Evolutionary conservation across 2,797 vertebrate species (phyloP), one percentile per base, ranked within the genome.

Genomic region (Capromys pilorides): DNA sequence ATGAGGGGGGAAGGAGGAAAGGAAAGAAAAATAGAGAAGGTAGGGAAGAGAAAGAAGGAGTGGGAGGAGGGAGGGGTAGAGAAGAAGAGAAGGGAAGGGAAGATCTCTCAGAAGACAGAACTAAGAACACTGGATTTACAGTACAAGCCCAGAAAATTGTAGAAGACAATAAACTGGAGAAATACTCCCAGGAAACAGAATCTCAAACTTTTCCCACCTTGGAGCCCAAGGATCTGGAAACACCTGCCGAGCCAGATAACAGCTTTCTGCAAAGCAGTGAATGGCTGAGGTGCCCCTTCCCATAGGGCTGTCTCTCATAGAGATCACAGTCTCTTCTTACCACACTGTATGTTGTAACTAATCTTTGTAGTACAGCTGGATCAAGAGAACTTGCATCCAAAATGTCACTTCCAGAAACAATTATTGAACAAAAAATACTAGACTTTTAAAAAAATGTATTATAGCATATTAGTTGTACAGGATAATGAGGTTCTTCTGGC

Each of bases 301-400:
- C 88, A 73, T 71, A 59, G 33, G 16, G 49, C 18, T 81, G 49
- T 85, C 73, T 69, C 36, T 6, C 62, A 6, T 2, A 59, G 33
- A 36, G 67, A 64, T 21, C 61, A 45, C 24, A 26, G 54, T 83
- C 81, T 75, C 77, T 6, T 88, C 39, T 79, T 88, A 45, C 66
- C 62, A 45, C 36, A 33, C 39, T 73, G 45, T 10, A 41, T 64
- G 28, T n/a, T 45, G 18, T 62, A 87, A 95, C 6, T 80, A 64
- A 80, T 18, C 73, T 71, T 90, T 69, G 36, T 41, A 69, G 54
- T 59, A 16, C 12, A 85, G 57, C 21, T 66, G 41, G 16, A 71
- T 66, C 19, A 78, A 94, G 39, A 84, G 66, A 45, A 93, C 28
- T 22, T 93, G 10, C 14, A 91, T 71, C 36, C n/a, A 86, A 71